Conservation (phyloP, 2,888 invertebrate species). For the Invenusta paracnida region DNA sequence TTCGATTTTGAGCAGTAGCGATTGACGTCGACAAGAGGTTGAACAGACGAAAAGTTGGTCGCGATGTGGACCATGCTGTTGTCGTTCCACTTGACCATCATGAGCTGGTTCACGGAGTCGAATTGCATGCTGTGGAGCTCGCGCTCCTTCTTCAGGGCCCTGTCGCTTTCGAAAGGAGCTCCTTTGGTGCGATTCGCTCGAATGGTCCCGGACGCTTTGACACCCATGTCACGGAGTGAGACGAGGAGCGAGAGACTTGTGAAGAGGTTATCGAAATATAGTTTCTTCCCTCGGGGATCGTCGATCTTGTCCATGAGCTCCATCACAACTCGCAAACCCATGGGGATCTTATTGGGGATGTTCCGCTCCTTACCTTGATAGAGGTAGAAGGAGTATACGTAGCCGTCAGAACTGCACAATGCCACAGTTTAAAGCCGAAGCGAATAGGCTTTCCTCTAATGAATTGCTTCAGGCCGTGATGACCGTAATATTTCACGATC, state of each 20-base stretch:
- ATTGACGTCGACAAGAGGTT: slow-evolving; percentile 28
- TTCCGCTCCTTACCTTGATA: slow-evolving; percentile 9
- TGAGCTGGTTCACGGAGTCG: slow-evolving; percentile 29
- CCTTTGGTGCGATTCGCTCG: slow-evolving; percentile 24
- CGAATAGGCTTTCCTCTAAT: slow-evolving; percentile 12
- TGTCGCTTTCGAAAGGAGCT: slow-evolving; percentile 29
- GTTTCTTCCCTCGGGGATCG: slow-evolving; percentile 9
- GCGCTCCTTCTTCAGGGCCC: slow-evolving; percentile 20
- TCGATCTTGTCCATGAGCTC: slow-evolving; percentile 26
- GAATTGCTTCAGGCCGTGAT: slow-evolving; percentile 16
- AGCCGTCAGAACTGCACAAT: slow-evolving; percentile 26
- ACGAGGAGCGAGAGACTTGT: slow-evolving; percentile 29
- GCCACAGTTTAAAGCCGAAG: slow-evolving; percentile 15
- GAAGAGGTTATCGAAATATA: slow-evolving; percentile 23
- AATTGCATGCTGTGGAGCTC: slow-evolving; percentile 16
- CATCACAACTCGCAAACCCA: slow-evolving; percentile 16
- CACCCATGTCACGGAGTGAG: slow-evolving; percentile 25
- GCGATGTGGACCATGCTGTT: slow-evolving; percentile 26
- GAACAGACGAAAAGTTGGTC: slow-evolving; percentile 18
- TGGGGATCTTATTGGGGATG: not conserved
- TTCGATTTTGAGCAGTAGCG: slow-evolving; percentile 23
- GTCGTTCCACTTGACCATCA: slow-evolving; percentile 29
- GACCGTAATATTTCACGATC: slow-evolving; percentile 14
- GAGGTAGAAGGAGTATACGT: slow-evolving; percentile 24
- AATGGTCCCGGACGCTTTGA: slow-evolving; percentile 22